A percentile compares a stretch with the other conserved stretches of the same genome.
These are phyloP conservation scores for Molorchus minor DNA, from an alignment of 2,888 invertebrate species.

Conservation along the genomic window DNA sequence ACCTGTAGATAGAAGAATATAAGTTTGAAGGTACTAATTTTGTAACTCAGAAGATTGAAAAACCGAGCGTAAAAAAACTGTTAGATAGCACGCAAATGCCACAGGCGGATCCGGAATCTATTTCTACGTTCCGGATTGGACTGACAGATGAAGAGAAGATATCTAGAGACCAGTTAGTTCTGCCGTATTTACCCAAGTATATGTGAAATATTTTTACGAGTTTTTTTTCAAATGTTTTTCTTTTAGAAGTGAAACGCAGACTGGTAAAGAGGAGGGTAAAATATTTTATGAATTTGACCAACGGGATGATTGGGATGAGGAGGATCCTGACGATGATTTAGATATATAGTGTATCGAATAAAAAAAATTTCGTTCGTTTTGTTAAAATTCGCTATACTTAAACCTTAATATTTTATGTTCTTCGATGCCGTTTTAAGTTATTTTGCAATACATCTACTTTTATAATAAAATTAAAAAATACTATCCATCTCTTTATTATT, in stretches of 20 bases:
- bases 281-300: conserved; percentile 82
- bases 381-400: too few relatives aligned
- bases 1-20: conserved; percentile 50
- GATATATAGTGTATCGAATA: conserved; percentile 69
- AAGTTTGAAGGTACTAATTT: conserved; percentile 57
- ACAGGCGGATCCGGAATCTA: conserved; percentile 58
- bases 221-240: conserved; percentile 21
- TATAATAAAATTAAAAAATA: conserved; percentile 4
- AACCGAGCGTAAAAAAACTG: conserved; percentile 51
- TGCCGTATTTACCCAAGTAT: conserved; percentile 69
- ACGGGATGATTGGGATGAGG: conserved; percentile 84
- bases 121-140: conserved; percentile 73
- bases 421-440: too few relatives aligned
- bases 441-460: too few relatives aligned
- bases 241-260: conserved; percentile 38
- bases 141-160: conserved; percentile 70
- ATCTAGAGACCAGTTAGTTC: conserved; percentile 64
- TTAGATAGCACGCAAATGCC: conserved; percentile 43
- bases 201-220: conserved; percentile 21
- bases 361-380: too few relatives aligned
- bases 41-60: conserved; percentile 53
- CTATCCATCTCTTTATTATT: neutral
- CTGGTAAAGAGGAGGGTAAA: conserved; percentile 63
- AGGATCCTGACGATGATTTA: conserved; percentile 88
- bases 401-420: too few relatives aligned